Conservation (phyloP, 2,888 invertebrate species). For the Drosophila bunnanda region DNA sequence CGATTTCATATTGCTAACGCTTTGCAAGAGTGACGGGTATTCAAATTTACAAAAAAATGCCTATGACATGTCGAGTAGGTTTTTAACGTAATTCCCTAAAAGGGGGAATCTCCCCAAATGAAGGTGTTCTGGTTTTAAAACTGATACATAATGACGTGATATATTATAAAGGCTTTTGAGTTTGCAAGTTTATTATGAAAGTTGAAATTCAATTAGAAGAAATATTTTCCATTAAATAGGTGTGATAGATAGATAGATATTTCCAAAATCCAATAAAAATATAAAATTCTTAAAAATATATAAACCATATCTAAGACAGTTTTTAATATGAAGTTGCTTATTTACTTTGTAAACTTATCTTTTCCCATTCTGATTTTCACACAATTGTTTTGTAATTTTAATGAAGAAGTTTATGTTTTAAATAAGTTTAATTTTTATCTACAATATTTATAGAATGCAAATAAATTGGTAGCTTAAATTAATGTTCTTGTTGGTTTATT, state of each 20-base stretch:
- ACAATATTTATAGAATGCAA: neutral
- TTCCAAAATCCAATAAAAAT: neutral
- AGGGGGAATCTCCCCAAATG: neutral
- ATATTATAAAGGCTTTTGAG: neutral
- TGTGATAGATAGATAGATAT: neutral
- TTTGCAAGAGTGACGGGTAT: neutral
- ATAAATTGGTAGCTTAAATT: neutral
- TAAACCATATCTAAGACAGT: neutral
- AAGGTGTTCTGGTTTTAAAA: neutral
- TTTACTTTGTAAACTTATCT: neutral
- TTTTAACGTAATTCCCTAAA: neutral
- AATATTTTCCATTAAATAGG: neutral
- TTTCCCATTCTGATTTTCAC: neutral
- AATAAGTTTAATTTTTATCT: neutral
- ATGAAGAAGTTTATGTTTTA: neutral
- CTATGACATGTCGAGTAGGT: neutral
- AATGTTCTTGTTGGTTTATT: neutral
- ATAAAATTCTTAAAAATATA: neutral
- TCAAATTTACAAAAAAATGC: neutral
- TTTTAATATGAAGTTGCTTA: neutral
- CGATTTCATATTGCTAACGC: conserved; percentile 3
- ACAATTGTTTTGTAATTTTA: neutral
- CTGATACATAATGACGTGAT: neutral
- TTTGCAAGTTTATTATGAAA: neutral
- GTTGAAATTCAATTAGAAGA: neutral